Conservation (phyloP, 2,888 invertebrate species). For the Sericinus montela region DNA sequence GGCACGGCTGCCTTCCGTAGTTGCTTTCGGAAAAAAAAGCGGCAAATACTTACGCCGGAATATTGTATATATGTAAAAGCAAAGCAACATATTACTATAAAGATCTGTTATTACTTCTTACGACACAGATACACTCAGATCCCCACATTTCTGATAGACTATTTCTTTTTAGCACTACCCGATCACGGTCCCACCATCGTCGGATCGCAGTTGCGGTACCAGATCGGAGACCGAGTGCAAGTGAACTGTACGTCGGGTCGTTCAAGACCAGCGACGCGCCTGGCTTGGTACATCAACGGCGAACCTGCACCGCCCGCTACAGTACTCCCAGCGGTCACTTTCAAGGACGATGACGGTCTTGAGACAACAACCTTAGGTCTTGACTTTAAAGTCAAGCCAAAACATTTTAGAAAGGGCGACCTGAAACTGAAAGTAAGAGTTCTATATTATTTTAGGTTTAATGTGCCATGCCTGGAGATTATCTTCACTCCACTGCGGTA, state of each 20-base stretch:
- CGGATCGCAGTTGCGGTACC: constrained; percentile 89
- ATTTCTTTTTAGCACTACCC: constrained; percentile 82
- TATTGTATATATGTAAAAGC: too few species aligned
- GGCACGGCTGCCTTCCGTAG: too few species aligned
- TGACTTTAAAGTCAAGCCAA: constrained; percentile 88
- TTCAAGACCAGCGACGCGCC: constrained; percentile 89
- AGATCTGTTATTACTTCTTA: too few species aligned
- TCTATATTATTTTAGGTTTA: background rate
- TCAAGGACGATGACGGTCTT: constrained; percentile 80
- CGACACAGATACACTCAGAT: too few species aligned
- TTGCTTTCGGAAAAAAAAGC: too few species aligned
- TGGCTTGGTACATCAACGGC: constrained; percentile 93
- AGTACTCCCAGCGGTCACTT: constrained; percentile 68
- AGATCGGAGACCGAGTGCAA: constrained; percentile 88
- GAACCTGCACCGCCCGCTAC: constrained; percentile 82
- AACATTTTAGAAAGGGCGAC: constrained; percentile 91
- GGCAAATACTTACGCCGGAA: too few species aligned
- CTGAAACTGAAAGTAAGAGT: constrained; percentile 87
- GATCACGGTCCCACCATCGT: constrained; percentile 90
- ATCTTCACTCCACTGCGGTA: too few species aligned
- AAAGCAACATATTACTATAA: too few species aligned
- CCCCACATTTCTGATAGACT: background rate
- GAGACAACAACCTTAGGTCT: constrained; percentile 88
- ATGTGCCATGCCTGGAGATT: too few species aligned
- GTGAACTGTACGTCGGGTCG: constrained; percentile 92